Evolutionary conservation across 1,140 invertebrate genomes (phyloP).

Genomic region (Frieseomelitta varia): DNA sequence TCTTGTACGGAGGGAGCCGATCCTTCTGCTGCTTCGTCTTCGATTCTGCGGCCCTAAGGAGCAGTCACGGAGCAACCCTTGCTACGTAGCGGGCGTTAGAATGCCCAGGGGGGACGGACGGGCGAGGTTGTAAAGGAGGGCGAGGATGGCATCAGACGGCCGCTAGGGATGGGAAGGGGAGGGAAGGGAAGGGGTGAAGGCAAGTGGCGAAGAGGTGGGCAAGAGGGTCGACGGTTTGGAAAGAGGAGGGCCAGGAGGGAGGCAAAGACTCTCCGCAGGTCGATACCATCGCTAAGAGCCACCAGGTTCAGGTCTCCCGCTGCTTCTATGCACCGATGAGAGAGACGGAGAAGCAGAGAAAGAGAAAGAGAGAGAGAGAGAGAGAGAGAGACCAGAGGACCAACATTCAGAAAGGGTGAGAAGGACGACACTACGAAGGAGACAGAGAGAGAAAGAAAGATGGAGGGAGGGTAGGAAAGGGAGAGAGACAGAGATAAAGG

Average conservation of each 20-base stretch:
- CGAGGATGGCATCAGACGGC: slow-evolving; percentile 48
- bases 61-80: slow-evolving; percentile 70
- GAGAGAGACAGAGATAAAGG: slow-evolving; percentile 5
- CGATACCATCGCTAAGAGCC: slow-evolving; percentile 70
- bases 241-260: slow-evolving; percentile 66
- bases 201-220: slow-evolving; percentile 59
- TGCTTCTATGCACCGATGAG: slow-evolving; percentile 59
- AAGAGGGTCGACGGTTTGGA: slow-evolving; percentile 68
- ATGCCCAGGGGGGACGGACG: slow-evolving; percentile 60
- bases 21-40: slow-evolving; percentile 60
- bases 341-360: slow-evolving; percentile 29
- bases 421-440: slow-evolving; percentile 34
- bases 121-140: slow-evolving; percentile 56
- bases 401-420: not conserved
- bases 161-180: slow-evolving; percentile 37
- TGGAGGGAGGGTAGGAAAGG: not conserved
- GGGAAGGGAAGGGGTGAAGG: slow-evolving; percentile 53
- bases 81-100: slow-evolving; percentile 64
- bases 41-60: slow-evolving; percentile 65
- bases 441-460: slow-evolving; percentile 25
- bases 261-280: slow-evolving; percentile 70
- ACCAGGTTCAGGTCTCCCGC: slow-evolving; percentile 70
- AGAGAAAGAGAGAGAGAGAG: slow-evolving; percentile 2
- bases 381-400: slow-evolving; percentile 4
- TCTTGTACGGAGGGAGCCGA: slow-evolving; percentile 10